Conservation (phyloP, 53 echinoderm and acorn worm genomes). For the Actinopyga echinites region DNA sequence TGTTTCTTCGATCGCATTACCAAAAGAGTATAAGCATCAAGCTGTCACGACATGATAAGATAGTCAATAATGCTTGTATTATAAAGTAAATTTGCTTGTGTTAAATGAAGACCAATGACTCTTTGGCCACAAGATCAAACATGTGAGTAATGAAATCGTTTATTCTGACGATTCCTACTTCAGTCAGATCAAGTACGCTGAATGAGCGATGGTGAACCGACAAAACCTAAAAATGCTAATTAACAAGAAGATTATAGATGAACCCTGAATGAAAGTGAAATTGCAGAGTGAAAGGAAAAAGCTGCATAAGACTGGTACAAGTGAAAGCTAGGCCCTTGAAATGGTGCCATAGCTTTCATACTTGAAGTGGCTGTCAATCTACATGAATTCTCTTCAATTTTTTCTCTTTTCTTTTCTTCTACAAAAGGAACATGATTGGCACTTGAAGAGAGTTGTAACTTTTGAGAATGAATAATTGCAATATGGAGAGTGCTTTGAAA, state of each 20-base stretch:
- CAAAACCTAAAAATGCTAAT: no score
- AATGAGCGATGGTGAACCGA: no score
- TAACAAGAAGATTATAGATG: no score
- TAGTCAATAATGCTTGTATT: constrained; percentile 22
- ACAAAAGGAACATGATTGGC: no score
- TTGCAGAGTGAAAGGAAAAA: no score
- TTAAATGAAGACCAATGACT: constrained; percentile 29
- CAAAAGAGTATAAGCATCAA: constrained; percentile 4
- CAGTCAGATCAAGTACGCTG: neutral
- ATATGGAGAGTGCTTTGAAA: no score
- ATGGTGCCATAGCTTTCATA: neutral
- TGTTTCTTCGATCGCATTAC: neutral
- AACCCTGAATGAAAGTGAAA: no score
- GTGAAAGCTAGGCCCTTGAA: constrained; percentile 11
- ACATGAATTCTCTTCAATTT: no score
- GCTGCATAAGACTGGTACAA: neutral
- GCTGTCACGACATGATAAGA: constrained; percentile 8
- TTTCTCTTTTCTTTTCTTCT: no score
- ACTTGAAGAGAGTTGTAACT: no score
- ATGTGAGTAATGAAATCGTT: constrained; percentile 31
- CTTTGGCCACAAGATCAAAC: constrained; percentile 11
- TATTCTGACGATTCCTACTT: neutral
- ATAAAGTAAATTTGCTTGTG: constrained; percentile 34
- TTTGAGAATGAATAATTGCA: no score
- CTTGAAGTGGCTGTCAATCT: neutral